phyloP scores from a whole-genome alignment of 30 jellyfish, hydroid and myxozoan species.

The Morbakka virulenta region DNA sequence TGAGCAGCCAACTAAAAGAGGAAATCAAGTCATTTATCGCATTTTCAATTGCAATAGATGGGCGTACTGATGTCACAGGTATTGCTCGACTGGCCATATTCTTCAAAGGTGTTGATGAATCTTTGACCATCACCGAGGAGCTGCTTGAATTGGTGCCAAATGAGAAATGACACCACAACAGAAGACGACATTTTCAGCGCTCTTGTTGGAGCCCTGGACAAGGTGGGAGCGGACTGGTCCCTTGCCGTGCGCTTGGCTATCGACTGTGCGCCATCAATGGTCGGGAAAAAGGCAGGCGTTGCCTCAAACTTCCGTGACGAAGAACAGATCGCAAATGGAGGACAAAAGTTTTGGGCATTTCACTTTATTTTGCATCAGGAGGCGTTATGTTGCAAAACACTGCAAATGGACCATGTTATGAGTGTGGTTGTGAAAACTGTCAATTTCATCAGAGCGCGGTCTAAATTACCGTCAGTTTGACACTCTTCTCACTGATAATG shows the following conservation, averaged over 20 bases:
- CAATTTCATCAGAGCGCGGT: background rate
- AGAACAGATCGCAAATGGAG: constrained; percentile 8
- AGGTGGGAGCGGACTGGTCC: constrained; percentile 31
- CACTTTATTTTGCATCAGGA: constrained; percentile 6
- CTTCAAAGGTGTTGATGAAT: constrained; percentile 15
- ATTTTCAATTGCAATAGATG: background rate
- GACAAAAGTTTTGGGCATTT: background rate
- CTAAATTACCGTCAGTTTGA: background rate
- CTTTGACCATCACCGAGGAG: constrained; percentile 24
- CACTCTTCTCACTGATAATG: background rate
- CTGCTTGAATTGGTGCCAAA: no score
- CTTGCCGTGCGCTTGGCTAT: constrained; percentile 19
- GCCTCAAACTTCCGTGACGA: background rate
- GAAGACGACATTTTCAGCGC: background rate
- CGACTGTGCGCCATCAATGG: constrained; percentile 19
- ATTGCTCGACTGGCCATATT: background rate
- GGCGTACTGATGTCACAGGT: background rate
- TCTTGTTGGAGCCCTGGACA: constrained; percentile 24
- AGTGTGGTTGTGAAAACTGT: constrained; percentile 15
- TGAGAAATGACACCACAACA: background rate
- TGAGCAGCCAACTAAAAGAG: background rate
- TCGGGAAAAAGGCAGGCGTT: constrained; percentile 34
- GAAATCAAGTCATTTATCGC: background rate
- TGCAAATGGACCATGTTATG: constrained; percentile 6
- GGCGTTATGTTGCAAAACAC: no score